Evolutionary conservation across 2,888 invertebrate species (phyloP), one percentile per base, ranked within the genome.

Genomic region (Polia nebulosa): DNA sequence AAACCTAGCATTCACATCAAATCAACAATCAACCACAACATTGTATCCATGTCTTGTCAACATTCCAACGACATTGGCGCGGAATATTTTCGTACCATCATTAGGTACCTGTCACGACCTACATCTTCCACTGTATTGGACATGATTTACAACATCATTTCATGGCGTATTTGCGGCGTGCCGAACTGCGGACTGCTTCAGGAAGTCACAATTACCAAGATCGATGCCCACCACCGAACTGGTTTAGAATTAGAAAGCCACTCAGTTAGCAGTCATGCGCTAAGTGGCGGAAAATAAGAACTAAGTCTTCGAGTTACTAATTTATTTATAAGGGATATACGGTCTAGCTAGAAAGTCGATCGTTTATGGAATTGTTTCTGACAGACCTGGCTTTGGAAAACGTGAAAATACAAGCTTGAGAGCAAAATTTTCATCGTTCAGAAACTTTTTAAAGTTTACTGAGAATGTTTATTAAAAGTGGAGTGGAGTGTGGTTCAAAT

Each of bases 221-320:
- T 73, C 41, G 72, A 76, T 71, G 61, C 41, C 53, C 55, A 68
- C 52, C 34, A 44, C 49, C 63, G 49, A 75, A 78, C 78, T 71
- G 76, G 80, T 82, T 78, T 83, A 76, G 84, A 84, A 81, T 78
- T 83, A 76, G 84, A 84, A 81, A 80, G 73, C 57, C 49, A 76
- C 51, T 52, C 47, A 64, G 45, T 71, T 64, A 39, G 60, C 62
- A 27, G 47, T 27, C 56, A 58, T 63, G 63, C 52, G 52, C 45
- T 75, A 64, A 76, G 36, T 70, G 47, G 53, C 58, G 56, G 75
- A 58, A 68, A 66, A 67, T 71, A 56, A 56, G 27, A 71, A 59
- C 55, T 45, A 45, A 69, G 49, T 51, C 69, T 39, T 47, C 5
- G n/a, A 11, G n/a, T n/a, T n/a, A n/a, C n/a, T n/a, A n/a, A 64